A percentile compares a stretch with the other conserved stretches of the same genome.
phyloP scores from a whole-genome alignment of 2,888 invertebrate species.

The Agriopis leucophaearia region DNA sequence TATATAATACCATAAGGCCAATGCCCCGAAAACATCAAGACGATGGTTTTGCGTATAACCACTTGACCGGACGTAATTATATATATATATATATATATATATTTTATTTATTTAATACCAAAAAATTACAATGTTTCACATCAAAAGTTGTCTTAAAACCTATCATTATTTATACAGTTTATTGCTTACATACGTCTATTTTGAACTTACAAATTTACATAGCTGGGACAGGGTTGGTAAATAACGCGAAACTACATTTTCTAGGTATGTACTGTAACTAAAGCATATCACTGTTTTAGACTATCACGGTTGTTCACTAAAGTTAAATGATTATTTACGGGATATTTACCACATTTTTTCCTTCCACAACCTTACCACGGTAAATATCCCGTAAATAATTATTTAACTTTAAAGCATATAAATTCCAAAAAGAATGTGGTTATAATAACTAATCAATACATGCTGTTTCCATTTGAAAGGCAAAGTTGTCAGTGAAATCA shows the following conservation, averaged over 20 bases:
- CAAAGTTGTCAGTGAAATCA: not conserved
- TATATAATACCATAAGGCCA: constrained; percentile 9
- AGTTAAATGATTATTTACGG: too few species aligned
- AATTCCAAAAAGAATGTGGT: not conserved
- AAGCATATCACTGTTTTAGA: too few species aligned
- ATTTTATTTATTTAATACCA: too few species aligned
- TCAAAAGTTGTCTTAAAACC: too few species aligned
- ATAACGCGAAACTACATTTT: not conserved
- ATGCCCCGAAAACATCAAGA: constrained; percentile 17
- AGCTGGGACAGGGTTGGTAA: not conserved
- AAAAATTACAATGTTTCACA: too few species aligned
- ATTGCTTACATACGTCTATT: too few species aligned
- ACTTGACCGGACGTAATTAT: too few species aligned
- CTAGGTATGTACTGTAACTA: not conserved
- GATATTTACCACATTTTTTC: too few species aligned
- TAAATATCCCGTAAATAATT: too few species aligned
- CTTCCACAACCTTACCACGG: too few species aligned
- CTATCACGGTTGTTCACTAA: too few species aligned
- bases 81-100: too few species aligned
- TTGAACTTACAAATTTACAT: not conserved
- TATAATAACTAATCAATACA: not conserved
- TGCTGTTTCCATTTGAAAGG: not conserved
- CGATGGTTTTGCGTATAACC: constrained; percentile 4
- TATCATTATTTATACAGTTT: not conserved
- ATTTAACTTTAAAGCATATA: not conserved